These are phyloP conservation scores for Crotophaga sulcirostris DNA, from an alignment of 2,113 vertebrate genomes.

Conservation along the genomic window DNA sequence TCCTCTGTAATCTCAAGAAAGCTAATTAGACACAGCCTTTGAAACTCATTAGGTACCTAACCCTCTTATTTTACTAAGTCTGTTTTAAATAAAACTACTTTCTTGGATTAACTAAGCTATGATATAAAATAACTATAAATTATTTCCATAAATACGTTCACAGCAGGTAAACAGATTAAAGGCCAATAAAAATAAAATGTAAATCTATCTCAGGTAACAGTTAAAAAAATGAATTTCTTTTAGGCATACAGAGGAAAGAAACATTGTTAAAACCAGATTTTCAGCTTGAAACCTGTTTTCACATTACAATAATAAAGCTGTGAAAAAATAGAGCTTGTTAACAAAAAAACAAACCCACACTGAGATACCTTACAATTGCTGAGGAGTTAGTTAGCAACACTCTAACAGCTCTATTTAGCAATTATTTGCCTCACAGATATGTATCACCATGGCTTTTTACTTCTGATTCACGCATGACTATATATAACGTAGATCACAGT, in stretches of 20 bases:
- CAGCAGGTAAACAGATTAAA: neutral
- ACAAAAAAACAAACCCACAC: neutral
- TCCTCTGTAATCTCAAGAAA: neutral
- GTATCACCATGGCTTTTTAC: neutral
- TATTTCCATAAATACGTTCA: neutral
- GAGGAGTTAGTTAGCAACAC: neutral
- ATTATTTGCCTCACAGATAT: neutral
- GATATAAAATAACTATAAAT: neutral
- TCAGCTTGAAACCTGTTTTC: neutral
- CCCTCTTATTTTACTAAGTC: neutral
- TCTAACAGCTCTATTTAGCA: neutral
- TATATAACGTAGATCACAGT: neutral
- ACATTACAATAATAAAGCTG: neutral
- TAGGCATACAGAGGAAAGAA: neutral
- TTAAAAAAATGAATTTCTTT: neutral
- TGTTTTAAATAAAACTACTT: conserved; percentile 36
- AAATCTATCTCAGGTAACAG: neutral
- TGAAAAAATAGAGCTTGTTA: neutral
- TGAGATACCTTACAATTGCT: neutral
- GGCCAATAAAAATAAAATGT: neutral
- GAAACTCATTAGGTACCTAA: conserved; percentile 15
- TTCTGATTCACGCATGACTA: neutral
- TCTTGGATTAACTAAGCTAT: neutral
- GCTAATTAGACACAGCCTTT: conserved; percentile 32
- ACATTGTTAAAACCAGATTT: neutral